Conservation (phyloP, 2,888 invertebrate genomes). For the Phengaris arion region DNA sequence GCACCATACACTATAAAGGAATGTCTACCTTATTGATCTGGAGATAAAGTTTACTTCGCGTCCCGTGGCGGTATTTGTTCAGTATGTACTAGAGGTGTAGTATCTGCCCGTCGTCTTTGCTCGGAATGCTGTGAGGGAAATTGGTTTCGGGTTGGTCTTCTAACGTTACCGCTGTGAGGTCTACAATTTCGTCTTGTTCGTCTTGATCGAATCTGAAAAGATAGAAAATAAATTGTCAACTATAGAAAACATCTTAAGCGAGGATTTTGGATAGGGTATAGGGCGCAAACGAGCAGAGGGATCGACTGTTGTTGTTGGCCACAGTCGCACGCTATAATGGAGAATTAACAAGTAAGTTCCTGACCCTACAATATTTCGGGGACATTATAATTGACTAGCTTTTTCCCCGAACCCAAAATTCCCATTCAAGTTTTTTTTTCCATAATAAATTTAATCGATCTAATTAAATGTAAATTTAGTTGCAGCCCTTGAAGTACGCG, state of each 20-base stretch:
- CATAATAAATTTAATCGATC: too few relatives aligned
- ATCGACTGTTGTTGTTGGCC: too few relatives aligned
- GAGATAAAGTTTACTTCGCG: conserved; percentile 23
- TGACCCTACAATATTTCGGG: too few relatives aligned
- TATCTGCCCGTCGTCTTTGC: conserved; percentile 73
- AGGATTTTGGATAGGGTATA: not conserved
- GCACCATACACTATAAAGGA: conserved; percentile 35
- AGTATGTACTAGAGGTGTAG: conserved; percentile 72
- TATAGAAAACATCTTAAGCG: not conserved
- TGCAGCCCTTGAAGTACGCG: too few relatives aligned
- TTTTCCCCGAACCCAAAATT: too few relatives aligned
- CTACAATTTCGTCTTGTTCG: conserved; percentile 94
- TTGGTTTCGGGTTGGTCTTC: conserved; percentile 68
- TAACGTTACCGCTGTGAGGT: conserved; percentile 86
- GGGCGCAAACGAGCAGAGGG: too few relatives aligned
- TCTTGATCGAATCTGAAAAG: conserved; percentile 69
- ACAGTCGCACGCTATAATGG: too few relatives aligned
- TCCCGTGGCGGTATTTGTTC: conserved; percentile 40
- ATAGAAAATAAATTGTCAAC: not conserved
- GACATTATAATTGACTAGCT: too few relatives aligned
- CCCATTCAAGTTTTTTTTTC: too few relatives aligned
- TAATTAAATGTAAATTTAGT: too few relatives aligned
- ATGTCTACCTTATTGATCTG: conserved; percentile 30
- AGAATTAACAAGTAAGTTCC: too few relatives aligned
- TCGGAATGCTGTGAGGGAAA: conserved; percentile 53